phyloP scores from a whole-genome alignment of 2,113 vertebrate genomes.

The Planiliza haematocheilus region DNA sequence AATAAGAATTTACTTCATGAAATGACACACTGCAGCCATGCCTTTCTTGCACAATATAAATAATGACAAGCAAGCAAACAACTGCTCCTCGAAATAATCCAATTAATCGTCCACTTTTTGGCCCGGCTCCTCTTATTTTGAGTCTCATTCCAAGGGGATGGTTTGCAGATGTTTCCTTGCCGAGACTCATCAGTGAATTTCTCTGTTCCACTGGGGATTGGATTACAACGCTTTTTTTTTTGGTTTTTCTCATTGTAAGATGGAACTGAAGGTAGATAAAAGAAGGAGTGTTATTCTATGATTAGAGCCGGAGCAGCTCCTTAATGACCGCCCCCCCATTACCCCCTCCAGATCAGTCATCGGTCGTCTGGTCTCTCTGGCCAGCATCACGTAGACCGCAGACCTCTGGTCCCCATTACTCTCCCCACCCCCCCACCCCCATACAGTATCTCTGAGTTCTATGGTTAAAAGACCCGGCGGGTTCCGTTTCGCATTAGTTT shows the following conservation, averaged over 20 bases:
- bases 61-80: constrained; percentile 42
- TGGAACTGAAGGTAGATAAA: constrained; percentile 69
- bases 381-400: constrained; percentile 72
- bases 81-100: constrained; percentile 52
- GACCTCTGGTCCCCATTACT: constrained; percentile 80
- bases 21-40: constrained; percentile 17
- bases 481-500: constrained; percentile 77
- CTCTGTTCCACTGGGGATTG: constrained; percentile 21
- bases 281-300: constrained; percentile 73
- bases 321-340: constrained; percentile 48
- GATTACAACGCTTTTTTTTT: constrained; percentile 33
- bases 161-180: constrained; percentile 74
- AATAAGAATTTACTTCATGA: constrained; percentile 18
- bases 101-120: constrained; percentile 57
- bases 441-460: constrained; percentile 58
- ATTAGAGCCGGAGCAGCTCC: constrained; percentile 71
- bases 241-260: constrained; percentile 61
- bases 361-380: constrained; percentile 73
- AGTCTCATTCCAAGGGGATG: constrained; percentile 54
- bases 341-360: constrained; percentile 72
- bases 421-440: constrained; percentile 10
- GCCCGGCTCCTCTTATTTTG: constrained; percentile 29
- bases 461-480: constrained; percentile 58
- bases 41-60: constrained; percentile 50
- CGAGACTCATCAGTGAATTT: constrained; percentile 55